Conservation (phyloP, 2,113 vertebrate genomes). For the Podarcis cretensis region DNA sequence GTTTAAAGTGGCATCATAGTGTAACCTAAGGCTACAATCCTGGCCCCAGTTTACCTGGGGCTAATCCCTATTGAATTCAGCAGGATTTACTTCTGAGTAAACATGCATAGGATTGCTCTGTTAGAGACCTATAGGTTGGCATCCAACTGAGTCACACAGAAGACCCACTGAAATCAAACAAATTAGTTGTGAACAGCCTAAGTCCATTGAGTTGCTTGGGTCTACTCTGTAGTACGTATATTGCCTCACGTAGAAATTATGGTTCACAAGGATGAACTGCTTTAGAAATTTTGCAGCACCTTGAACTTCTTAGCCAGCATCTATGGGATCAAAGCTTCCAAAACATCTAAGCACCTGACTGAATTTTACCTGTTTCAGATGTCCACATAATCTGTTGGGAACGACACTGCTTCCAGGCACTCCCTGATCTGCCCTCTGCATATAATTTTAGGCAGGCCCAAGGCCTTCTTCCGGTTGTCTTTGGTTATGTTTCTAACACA, state of each 20-base stretch:
- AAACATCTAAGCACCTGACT: neutral
- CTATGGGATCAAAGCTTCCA: neutral
- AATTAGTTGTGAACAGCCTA: neutral
- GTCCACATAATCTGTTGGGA: neutral
- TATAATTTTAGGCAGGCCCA: neutral
- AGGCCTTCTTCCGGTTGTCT: no score
- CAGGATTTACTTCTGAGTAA: neutral
- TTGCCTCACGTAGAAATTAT: neutral
- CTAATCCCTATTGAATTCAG: no score
- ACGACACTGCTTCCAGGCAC: no score
- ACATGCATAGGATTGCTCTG: neutral
- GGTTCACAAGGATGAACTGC: neutral
- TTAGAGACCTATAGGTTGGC: neutral
- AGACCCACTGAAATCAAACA: neutral
- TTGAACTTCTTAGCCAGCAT: neutral
- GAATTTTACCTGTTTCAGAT: neutral
- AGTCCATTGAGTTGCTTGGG: neutral
- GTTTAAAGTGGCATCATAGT: no score
- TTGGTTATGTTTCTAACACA: no score
- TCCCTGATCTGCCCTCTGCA: neutral
- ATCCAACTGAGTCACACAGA: neutral
- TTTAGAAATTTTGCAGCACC: neutral
- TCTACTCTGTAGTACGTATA: neutral
- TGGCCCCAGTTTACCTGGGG: no score
- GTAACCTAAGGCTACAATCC: no score